These are phyloP conservation scores for Pollenia amentaria DNA, from an alignment of 2,888 invertebrate species.

Conservation along the genomic window DNA sequence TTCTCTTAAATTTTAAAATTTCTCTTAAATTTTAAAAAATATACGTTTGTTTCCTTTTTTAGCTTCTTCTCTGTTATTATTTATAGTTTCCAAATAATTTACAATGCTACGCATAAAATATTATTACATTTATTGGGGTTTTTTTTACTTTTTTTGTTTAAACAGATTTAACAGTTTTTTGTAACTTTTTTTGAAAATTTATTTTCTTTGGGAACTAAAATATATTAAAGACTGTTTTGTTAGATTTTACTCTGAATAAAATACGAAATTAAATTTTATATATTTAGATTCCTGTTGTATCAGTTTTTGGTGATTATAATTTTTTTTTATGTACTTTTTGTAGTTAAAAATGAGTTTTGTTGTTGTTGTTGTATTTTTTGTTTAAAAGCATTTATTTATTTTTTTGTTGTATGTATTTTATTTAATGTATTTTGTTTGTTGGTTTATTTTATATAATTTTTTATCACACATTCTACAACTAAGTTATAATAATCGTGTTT, in stretches of 20 bases:
- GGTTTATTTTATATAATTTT: slow-evolving; percentile 48
- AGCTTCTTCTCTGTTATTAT: slow-evolving; percentile 3
- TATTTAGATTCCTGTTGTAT: slow-evolving; percentile 38
- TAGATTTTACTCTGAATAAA: slow-evolving; percentile 60
- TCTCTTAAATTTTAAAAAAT: slow-evolving; percentile 70
- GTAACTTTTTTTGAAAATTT: slow-evolving; percentile 22
- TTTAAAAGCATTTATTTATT: slow-evolving; percentile 67
- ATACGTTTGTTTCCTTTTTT: slow-evolving; percentile 53
- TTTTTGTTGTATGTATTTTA: slow-evolving; percentile 16
- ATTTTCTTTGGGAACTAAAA: slow-evolving; percentile 53
- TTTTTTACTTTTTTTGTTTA: slow-evolving; percentile 15
- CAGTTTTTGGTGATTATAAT: slow-evolving; percentile 30
- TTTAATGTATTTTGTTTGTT: slow-evolving; percentile 51
- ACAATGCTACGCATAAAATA: slow-evolving; percentile 71
- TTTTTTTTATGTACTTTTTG: slow-evolving; percentile 37
- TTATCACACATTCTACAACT: slow-evolving; percentile 74
- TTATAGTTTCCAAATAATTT: slow-evolving; percentile 67
- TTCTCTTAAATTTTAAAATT: slow-evolving; percentile 65
- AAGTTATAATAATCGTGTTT: slow-evolving; percentile 75
- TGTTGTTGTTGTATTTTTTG: slow-evolving; percentile 31
- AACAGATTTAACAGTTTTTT: slow-evolving; percentile 28
- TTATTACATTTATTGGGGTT: slow-evolving; percentile 68
- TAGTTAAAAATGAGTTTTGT: slow-evolving; percentile 63
- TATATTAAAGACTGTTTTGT: slow-evolving; percentile 54
- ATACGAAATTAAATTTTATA: slow-evolving; percentile 58